Conservation (phyloP, 2,113 vertebrate genomes). For the Cryptoleucopteryx plumbea region DNA sequence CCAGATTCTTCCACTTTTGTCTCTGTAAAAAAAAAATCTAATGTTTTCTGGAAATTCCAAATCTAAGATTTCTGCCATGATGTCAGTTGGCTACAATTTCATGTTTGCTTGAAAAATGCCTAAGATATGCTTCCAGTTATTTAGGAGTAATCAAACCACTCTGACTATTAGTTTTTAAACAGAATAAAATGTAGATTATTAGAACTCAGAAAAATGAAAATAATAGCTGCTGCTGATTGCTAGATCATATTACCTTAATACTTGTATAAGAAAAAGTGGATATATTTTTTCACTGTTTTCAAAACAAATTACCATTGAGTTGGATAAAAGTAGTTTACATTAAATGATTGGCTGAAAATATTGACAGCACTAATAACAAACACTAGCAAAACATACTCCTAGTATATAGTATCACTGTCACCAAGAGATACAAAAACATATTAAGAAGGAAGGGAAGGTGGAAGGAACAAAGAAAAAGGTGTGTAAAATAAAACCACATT, state of each 20-base stretch:
- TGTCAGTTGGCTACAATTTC: not conserved
- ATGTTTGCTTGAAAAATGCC: not conserved
- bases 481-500: not conserved
- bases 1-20: not conserved
- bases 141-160: not conserved
- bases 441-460: not conserved
- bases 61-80: not conserved
- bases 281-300: not conserved
- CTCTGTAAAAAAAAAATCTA: not conserved
- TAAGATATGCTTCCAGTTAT: not conserved
- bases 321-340: not conserved
- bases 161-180: not conserved
- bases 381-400: not conserved
- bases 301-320: not conserved
- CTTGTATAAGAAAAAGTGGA: not conserved
- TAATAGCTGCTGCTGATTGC: not conserved
- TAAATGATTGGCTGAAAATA: not conserved
- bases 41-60: not conserved
- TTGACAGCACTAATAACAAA: not conserved
- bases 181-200: not conserved
- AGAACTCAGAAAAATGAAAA: not conserved
- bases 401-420: not conserved
- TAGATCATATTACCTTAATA: not conserved
- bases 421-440: not conserved
- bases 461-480: not conserved